Conservation (phyloP, 2,888 invertebrate genomes). For the Slavum lentiscoides region DNA sequence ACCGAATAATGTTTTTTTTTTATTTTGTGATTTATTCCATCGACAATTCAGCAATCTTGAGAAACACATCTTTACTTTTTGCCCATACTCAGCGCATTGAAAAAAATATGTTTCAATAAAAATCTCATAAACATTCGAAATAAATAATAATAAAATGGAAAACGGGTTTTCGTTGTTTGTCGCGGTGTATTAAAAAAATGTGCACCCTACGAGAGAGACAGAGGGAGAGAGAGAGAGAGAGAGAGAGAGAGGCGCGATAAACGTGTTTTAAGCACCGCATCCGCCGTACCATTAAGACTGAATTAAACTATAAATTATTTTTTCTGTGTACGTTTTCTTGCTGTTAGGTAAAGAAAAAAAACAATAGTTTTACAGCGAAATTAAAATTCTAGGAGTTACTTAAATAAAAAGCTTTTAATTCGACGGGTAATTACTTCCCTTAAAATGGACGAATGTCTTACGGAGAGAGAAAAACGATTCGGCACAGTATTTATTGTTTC, state of each 20-base stretch:
- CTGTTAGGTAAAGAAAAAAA: not conserved
- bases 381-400: constrained; percentile 21
- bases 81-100: no score
- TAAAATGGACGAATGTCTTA: not conserved
- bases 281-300: constrained; percentile 24
- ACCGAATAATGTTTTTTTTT: no score
- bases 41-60: no score
- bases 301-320: constrained; percentile 27
- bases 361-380: constrained; percentile 17
- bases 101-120: no score
- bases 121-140: no score
- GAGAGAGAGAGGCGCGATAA: not conserved
- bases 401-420: constrained; percentile 32
- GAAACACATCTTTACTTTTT: no score
- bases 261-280: constrained; percentile 17
- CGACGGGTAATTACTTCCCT: constrained; percentile 35
- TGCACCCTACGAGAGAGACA: not conserved
- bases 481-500: constrained; percentile 33
- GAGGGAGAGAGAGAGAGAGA: no score
- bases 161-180: no score
- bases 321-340: not conserved
- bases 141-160: no score
- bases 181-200: not conserved
- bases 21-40: no score
- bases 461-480: not conserved